Percentiles rank a stretch among this genome's conserved stretches.
These are phyloP conservation scores for Coturnix japonica DNA, from an alignment of 2,113 vertebrate genomes.

Conservation along the genomic window DNA sequence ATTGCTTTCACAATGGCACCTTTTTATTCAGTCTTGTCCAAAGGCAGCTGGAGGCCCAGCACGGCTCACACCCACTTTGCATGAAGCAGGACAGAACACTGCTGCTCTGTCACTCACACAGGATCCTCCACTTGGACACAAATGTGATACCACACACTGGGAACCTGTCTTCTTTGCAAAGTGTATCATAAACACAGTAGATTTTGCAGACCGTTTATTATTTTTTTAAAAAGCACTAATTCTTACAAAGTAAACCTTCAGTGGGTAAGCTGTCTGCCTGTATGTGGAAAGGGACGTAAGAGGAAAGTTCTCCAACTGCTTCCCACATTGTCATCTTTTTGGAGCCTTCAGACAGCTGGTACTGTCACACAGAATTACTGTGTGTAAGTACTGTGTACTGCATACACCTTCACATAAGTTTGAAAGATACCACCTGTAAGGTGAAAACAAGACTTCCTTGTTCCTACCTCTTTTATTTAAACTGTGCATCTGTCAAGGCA, in stretches of 20 bases:
- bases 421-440: neutral
- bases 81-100: neutral
- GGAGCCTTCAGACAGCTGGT: neutral
- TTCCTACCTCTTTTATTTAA: neutral
- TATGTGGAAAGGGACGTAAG: neutral
- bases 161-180: neutral
- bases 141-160: neutral
- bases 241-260: neutral
- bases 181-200: neutral
- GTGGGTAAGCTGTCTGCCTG: neutral
- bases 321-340: neutral
- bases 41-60: neutral
- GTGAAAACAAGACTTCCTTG: neutral
- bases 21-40: neutral
- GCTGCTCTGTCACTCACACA: neutral
- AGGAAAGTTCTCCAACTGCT: neutral
- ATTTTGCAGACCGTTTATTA: neutral
- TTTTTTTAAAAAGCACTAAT: neutral
- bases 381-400: neutral
- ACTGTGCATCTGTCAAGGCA: neutral
- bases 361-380: neutral
- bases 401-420: neutral
- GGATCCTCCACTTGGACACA: neutral
- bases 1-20: neutral
- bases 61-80: neutral